phyloP scores from a whole-genome alignment of 2,888 invertebrate species.

The Diarsia mendica region DNA sequence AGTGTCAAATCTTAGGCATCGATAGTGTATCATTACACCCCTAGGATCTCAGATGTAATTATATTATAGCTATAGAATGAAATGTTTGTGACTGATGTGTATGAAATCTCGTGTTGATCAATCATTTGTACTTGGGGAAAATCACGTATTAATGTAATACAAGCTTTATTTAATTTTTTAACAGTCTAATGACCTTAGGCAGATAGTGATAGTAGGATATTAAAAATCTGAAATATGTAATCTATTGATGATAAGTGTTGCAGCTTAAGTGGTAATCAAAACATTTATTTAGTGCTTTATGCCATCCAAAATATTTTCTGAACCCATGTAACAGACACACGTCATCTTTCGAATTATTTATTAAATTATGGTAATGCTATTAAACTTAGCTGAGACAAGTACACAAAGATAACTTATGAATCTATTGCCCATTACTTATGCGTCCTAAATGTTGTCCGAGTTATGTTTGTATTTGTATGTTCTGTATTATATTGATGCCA shows the following conservation, averaged over 20 bases:
- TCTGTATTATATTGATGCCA: constrained; percentile 39
- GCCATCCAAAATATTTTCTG: constrained; percentile 15
- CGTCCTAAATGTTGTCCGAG: constrained; percentile 9
- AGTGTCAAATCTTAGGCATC: constrained; percentile 87
- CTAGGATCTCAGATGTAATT: constrained; percentile 83
- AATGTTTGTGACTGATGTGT: constrained; percentile 66
- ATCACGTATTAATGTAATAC: constrained; percentile 64
- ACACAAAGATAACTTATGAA: constrained; percentile 32
- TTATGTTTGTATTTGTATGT: constrained; percentile 33
- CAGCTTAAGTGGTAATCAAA: constrained; percentile 55
- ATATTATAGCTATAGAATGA: constrained; percentile 71
- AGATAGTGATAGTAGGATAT: constrained; percentile 64
- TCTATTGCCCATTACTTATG: constrained; percentile 16
- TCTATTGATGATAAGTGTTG: constrained; percentile 65
- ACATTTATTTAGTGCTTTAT: constrained; percentile 50
- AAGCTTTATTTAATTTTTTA: constrained; percentile 70
- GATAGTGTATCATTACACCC: constrained; percentile 79
- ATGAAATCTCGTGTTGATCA: constrained; percentile 65
- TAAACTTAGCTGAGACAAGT: constrained; percentile 35
- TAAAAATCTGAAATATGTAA: constrained; percentile 65
- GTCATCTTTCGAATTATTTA: constrained; percentile 31
- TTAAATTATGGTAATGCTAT: constrained; percentile 22
- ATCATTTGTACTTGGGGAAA: constrained; percentile 58
- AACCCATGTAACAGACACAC: constrained; percentile 15
- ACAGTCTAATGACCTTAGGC: constrained; percentile 66